phyloP scores from a whole-genome alignment of 2,888 invertebrate species.

The Noctua pronuba region DNA sequence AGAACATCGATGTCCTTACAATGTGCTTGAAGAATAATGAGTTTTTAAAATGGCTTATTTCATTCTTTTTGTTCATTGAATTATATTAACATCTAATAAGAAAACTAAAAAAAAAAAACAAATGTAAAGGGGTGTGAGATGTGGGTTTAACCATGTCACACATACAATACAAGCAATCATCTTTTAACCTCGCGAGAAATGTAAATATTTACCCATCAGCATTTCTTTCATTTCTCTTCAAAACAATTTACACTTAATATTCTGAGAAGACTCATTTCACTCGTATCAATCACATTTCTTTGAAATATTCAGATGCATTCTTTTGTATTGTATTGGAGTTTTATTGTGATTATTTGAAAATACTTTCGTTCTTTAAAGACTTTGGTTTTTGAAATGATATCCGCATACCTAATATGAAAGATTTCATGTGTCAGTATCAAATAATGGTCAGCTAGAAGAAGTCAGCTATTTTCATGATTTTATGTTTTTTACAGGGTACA shows the following conservation, averaged over 20 bases:
- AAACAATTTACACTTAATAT: slow-evolving; percentile 20
- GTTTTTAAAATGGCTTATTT: background rate
- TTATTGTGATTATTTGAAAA: background rate
- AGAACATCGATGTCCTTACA: background rate
- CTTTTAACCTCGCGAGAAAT: slow-evolving; percentile 4
- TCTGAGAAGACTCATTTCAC: slow-evolving; percentile 31
- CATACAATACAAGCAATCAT: background rate
- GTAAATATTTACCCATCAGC: slow-evolving; percentile 55
- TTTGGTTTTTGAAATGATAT: background rate
- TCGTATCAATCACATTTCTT: slow-evolving; percentile 26
- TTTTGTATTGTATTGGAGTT: background rate
- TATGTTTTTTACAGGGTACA: background rate
- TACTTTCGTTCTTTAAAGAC: background rate
- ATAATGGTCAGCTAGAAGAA: background rate
- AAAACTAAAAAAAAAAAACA: background rate
- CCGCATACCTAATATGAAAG: background rate
- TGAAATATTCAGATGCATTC: slow-evolving; percentile 30
- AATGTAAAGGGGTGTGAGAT: background rate
- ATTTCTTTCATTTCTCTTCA: slow-evolving; percentile 24
- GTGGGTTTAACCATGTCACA: background rate
- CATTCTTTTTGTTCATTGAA: background rate
- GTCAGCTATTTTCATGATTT: background rate
- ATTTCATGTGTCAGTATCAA: background rate
- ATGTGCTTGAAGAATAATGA: background rate
- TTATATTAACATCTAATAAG: background rate